Conservation (phyloP, 2,888 invertebrate species). For the Thera britannica region DNA sequence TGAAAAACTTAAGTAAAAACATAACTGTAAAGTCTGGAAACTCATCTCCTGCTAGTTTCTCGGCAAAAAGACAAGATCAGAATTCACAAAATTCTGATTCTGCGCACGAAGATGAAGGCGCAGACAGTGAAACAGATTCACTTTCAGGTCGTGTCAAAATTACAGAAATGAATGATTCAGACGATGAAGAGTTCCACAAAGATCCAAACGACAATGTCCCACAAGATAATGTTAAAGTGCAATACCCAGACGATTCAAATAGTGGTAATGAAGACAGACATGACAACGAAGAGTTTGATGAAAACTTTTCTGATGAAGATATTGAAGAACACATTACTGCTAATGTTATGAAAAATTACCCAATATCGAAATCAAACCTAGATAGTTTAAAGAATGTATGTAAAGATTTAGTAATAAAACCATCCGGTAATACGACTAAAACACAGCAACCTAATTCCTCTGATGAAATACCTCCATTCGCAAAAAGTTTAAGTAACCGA, state of each 20-base stretch:
- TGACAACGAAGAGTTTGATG: constrained; percentile 44
- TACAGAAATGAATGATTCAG: constrained; percentile 60
- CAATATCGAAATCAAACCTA: constrained; percentile 46
- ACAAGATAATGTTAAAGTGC: constrained; percentile 52
- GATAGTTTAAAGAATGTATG: constrained; percentile 61
- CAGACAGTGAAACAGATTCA: constrained; percentile 55
- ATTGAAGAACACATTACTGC: constrained; percentile 56
- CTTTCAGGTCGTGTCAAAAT: constrained; percentile 61
- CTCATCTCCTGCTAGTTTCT: constrained; percentile 51
- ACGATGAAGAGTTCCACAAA: constrained; percentile 50
- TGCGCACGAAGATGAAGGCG: constrained; percentile 39
- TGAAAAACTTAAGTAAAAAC: constrained; percentile 68
- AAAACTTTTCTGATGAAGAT: constrained; percentile 44
- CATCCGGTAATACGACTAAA: constrained; percentile 30
- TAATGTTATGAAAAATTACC: constrained; percentile 51
- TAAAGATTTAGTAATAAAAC: constrained; percentile 61
- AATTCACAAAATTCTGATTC: constrained; percentile 46
- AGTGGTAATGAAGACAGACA: constrained; percentile 58
- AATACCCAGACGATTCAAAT: constrained; percentile 61
- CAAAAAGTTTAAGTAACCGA: constrained; percentile 50
- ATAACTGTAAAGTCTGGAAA: constrained; percentile 69
- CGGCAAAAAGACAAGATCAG: constrained; percentile 44
- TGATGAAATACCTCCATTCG: constrained; percentile 40
- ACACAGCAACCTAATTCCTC: constrained; percentile 29
- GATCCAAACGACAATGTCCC: constrained; percentile 33